Base-by-base conservation (phyloP, 2,113 vertebrate genomes). In the Cercopithecus mona region DNA sequence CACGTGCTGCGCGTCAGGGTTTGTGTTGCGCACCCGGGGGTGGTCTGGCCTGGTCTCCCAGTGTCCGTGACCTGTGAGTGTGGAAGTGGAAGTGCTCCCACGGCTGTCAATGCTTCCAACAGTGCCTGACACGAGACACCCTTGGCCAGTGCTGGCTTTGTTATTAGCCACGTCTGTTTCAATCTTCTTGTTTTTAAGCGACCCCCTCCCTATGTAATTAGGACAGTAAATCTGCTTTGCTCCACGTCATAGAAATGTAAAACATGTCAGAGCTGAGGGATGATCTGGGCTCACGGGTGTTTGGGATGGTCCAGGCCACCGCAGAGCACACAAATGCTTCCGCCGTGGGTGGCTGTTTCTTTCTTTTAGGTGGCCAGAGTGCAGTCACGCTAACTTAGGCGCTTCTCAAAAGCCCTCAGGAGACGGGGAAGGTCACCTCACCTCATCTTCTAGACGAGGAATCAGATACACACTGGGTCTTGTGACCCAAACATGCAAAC, bases 121-220 rank as follows among this genome's bases (percentile, higher is more conserved):
- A 10, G 27, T 0, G 14, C 64, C 22, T 6, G 64, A 45, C 50
- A 1, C 4, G 4, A 5, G 17, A 27, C 0, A 4, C 35, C 59
- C 23, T 11, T 4, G 38, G 23, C 3, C 12, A 11, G 3, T 0
- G 23, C 10, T 16, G 23, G 75, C 45, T 43, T 57, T 64, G 9
- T 14, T 45, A 2, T 30, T 32, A 16, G 1, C 40, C 4, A 6
- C 0, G 1, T 40, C 25, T 27, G 17, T 6, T 23, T 32, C 16
- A 9, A 12, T 7, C 7, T 43, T n/a, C 30, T 55, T 30, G 68
- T 68, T 57, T 13, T 11, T 27, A 52, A 35, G 14, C 45, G 22
- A 6, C 5, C 9, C 5, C 12, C 45, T 57, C 16, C 35, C 2
- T 25, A 2, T 3, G 0, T 5, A 9, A 8, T n/a, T 5, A 14